A percentile compares a stretch with the other conserved stretches of the same genome.
Evolutionary conservation across 1,140 invertebrate genomes (phyloP).

Genomic region (Leucophenga varia): DNA sequence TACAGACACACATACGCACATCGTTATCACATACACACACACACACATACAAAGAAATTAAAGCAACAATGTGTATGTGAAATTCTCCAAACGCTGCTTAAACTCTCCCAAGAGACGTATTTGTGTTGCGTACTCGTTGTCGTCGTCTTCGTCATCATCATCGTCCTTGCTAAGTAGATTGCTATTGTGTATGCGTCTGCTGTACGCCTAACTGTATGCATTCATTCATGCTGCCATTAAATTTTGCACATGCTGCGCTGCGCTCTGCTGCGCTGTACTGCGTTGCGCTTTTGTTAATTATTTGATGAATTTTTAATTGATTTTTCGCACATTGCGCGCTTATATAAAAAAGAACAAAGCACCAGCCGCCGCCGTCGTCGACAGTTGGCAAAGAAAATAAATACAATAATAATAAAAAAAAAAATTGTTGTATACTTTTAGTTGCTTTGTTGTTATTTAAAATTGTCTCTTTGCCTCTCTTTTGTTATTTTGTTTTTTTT

Average conservation of each 20-base stretch:
- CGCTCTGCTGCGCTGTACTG: too few relatives aligned
- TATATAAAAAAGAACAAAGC: too few relatives aligned
- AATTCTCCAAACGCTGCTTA: conserved; percentile 38
- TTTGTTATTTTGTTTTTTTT: not conserved
- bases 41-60: conserved; percentile 17
- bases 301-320: conserved; percentile 56
- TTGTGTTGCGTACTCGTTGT: too few relatives aligned
- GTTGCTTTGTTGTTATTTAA: conserved; percentile 50
- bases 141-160: too few relatives aligned
- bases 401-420: conserved; percentile 25
- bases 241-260: conserved; percentile 12
- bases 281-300: conserved; percentile 52
- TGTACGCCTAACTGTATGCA: conserved; percentile 1
- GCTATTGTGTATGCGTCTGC: not conserved
- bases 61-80: conserved; percentile 18
- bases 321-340: conserved; percentile 55
- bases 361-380: too few relatives aligned
- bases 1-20: conserved; percentile 19
- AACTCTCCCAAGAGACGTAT: conserved; percentile 41
- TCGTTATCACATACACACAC: not conserved
- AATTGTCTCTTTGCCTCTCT: not conserved
- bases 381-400: conserved; percentile 21
- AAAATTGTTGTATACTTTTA: conserved; percentile 44
- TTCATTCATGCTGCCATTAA: not conserved
- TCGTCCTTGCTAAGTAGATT: too few relatives aligned